phyloP scores from a whole-genome alignment of 2,888 invertebrate genomes.

The Tolmerus cingulatus region DNA sequence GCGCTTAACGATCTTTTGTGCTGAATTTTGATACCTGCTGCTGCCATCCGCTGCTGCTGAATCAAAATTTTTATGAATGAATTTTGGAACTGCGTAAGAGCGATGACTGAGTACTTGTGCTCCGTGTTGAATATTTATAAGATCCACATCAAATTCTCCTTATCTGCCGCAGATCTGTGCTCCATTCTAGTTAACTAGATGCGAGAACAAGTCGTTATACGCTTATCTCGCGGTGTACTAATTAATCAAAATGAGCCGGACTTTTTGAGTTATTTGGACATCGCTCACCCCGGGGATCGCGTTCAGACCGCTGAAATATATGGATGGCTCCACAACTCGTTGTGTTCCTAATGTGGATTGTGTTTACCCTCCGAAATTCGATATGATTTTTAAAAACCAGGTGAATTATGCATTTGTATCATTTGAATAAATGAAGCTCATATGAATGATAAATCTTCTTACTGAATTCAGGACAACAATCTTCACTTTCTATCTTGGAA shows the following conservation, averaged over 20 bases:
- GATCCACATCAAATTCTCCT: slow-evolving; percentile 25
- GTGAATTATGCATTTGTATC: neutral
- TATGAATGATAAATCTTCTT: neutral
- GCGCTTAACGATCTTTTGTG: slow-evolving; percentile 15
- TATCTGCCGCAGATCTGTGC: slow-evolving; percentile 23
- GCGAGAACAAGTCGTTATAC: slow-evolving; percentile 39
- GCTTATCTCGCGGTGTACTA: slow-evolving; percentile 15
- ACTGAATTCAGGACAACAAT: neutral
- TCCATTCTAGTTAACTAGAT: slow-evolving; percentile 25
- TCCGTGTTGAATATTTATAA: slow-evolving; percentile 41
- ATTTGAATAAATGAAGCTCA: neutral
- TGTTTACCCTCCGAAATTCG: neutral
- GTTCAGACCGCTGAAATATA: neutral
- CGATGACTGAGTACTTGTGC: slow-evolving; percentile 29
- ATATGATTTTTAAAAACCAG: neutral
- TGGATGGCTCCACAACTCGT: neutral
- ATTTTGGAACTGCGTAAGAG: slow-evolving; percentile 34
- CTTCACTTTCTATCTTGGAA: neutral
- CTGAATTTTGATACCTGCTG: slow-evolving; percentile 28
- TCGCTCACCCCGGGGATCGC: neutral
- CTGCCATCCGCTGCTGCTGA: neutral
- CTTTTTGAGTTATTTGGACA: slow-evolving; percentile 15
- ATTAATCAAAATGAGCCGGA: slow-evolving; percentile 35
- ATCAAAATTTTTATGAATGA: slow-evolving; percentile 40
- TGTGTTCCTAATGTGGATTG: neutral